Percentiles rank a stretch among this genome's conserved stretches.
These are phyloP conservation scores for Mesochorus sp. DNA, from an alignment of 2,888 invertebrate genomes.

Conservation along the genomic window DNA sequence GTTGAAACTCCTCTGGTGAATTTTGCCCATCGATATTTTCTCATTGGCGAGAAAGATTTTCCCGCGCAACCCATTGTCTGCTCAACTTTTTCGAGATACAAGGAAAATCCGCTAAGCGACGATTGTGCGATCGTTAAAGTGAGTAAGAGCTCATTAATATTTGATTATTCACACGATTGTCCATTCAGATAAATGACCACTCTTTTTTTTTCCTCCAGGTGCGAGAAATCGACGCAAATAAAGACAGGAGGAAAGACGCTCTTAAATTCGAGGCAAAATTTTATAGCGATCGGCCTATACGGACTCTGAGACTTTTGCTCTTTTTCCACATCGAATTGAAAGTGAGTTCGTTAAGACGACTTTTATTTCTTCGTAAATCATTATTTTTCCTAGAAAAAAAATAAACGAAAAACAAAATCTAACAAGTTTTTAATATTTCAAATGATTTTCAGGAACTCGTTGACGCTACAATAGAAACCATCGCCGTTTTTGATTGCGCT, in stretches of 20 bases:
- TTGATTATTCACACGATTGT: background rate
- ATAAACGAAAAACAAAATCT: no score
- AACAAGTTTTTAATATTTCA: no score
- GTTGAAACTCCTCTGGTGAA: constrained; percentile 74
- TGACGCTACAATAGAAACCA: constrained; percentile 73
- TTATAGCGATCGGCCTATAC: constrained; percentile 73
- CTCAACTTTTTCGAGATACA: constrained; percentile 75
- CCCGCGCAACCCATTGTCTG: constrained; percentile 73
- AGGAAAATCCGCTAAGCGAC: constrained; percentile 75
- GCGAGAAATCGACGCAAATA: constrained; percentile 75
- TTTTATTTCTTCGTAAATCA: no score
- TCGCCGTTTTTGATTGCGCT: constrained; percentile 72
- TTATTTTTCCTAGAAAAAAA: no score
- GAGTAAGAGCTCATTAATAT: background rate
- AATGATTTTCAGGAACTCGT: constrained; percentile 72
- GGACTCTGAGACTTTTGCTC: constrained; percentile 72
- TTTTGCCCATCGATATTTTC: constrained; percentile 77
- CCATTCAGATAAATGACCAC: background rate
- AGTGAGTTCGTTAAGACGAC: constrained; percentile 69
- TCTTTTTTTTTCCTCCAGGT: constrained; percentile 66
- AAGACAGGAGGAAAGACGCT: constrained; percentile 75
- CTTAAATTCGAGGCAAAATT: constrained; percentile 77
- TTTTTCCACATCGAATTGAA: constrained; percentile 78
- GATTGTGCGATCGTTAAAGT: constrained; percentile 76
- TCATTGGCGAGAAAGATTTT: constrained; percentile 73